Base-by-base conservation (phyloP, 1,140 invertebrate species). In the Oreohelix idahoensis region DNA sequence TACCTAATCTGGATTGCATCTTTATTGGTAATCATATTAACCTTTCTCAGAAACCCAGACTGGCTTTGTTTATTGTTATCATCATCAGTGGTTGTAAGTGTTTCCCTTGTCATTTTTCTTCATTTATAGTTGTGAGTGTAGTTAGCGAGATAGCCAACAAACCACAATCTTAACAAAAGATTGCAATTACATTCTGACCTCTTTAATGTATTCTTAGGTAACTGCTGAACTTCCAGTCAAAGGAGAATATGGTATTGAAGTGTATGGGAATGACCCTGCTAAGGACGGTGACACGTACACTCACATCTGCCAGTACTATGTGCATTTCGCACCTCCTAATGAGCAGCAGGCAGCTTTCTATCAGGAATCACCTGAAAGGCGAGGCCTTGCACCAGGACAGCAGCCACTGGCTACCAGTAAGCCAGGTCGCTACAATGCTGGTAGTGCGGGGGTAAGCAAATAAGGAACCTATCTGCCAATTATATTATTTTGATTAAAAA, bases 241-340 rank as follows among this genome's bases (percentile, higher is more conserved):
- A 26, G 92, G 92, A 35, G 92, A 93, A 84, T 93, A 92, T 86
- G 92, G 91, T 38, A 87, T 93, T 70, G 92, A 93, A 85, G 89
- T 93, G 74, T 93, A 93, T 79, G 91, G 91, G 29, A 93, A 93
- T 84, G 92, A 93, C 78, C 92, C 92, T 15, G 87, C 88, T 17
- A 90, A 89, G 71, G 92, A 93, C 85, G 91, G 91, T 0, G 92
- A 92, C 87, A 92, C 92, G 11, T 92, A 92, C 86, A 92, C 90
- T 29, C 91, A 92, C 78, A 89, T 92, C 32, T 92, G 90, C 84
- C 92, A 93, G 86, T 93, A 93, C 82, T 89, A 92, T 85, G 88
- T 92, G n/a, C 89, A 92, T 84, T 91, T 84, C 82, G 89, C 89
- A 8, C 83, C 88, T 13, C 87, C 87, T 5, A 82, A 85, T 32